phyloP scores from a whole-genome alignment of 1,140 invertebrate species.

The Diploscapter pachys region DNA sequence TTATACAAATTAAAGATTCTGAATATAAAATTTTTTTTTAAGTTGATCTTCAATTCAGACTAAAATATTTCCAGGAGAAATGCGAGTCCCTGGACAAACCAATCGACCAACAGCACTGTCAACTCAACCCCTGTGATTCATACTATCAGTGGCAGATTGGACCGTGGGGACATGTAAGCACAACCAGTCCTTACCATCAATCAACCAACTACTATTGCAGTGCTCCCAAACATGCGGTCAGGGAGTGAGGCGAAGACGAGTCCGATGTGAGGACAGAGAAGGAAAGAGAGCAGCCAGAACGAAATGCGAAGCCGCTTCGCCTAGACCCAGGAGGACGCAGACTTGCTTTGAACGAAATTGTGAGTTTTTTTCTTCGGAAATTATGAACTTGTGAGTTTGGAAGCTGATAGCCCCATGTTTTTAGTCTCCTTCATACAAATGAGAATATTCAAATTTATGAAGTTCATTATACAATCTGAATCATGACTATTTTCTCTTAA shows the following conservation, averaged over 20 bases:
- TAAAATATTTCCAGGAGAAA: slow-evolving; percentile 15
- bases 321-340: slow-evolving; percentile 46
- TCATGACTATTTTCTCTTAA: no score
- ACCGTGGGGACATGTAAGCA: slow-evolving; percentile 44
- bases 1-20: no score
- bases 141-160: slow-evolving; percentile 48
- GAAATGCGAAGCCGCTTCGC: slow-evolving; percentile 33
- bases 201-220: slow-evolving; percentile 33
- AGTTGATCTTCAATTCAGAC: no score
- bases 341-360: slow-evolving; percentile 56
- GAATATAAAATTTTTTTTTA: no score
- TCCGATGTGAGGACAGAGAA: slow-evolving; percentile 39
- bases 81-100: slow-evolving; percentile 23
- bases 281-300: slow-evolving; percentile 32
- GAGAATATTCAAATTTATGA: no score
- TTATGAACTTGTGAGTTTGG: no score
- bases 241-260: slow-evolving; percentile 43
- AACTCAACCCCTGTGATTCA: slow-evolving; percentile 46
- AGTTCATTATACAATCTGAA: no score
- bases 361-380: slow-evolving; percentile 7
- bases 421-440: no score
- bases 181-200: not conserved
- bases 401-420: no score
- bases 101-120: slow-evolving; percentile 30
- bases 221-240: slow-evolving; percentile 52